Evolutionary conservation across 2,797 vertebrate genomes (phyloP).

Genomic region (Cichlasoma orientale): DNA sequence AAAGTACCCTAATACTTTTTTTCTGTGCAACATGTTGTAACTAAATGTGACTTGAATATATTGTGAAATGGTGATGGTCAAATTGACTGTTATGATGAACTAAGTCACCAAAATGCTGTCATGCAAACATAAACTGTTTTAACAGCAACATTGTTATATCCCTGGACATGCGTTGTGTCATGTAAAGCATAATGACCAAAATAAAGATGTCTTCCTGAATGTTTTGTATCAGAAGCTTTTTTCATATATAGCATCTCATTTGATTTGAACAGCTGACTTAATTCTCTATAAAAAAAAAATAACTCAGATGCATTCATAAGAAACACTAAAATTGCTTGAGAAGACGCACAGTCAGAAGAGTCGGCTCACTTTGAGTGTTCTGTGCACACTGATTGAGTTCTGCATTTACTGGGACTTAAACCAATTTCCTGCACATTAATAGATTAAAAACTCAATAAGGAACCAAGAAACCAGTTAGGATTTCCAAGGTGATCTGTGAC

Average conservation of each 20-base stretch:
- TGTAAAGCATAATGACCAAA: constrained; percentile 83
- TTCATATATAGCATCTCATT: neutral
- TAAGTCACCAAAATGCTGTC: constrained; percentile 70
- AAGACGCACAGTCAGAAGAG: neutral
- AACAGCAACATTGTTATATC: constrained; percentile 76
- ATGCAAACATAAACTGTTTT: constrained; percentile 67
- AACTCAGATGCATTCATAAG: neutral
- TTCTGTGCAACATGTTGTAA: constrained; percentile 77
- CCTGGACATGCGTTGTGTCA: constrained; percentile 79
- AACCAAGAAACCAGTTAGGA: neutral
- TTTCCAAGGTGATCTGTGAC: neutral
- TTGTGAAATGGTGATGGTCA: constrained; percentile 81
- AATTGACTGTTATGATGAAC: constrained; percentile 75
- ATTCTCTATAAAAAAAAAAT: neutral
- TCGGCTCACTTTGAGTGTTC: neutral
- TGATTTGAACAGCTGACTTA: neutral
- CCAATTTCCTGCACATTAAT: neutral
- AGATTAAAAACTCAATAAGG: neutral
- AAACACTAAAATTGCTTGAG: neutral
- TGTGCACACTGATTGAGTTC: accelerated
- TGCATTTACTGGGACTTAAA: neutral
- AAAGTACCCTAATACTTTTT: constrained; percentile 74
- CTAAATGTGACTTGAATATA: constrained; percentile 83
- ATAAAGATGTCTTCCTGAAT: constrained; percentile 81
- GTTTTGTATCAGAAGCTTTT: constrained; percentile 39